Conservation (phyloP, 1,140 invertebrate species). For the Helicoverpa armigera region DNA sequence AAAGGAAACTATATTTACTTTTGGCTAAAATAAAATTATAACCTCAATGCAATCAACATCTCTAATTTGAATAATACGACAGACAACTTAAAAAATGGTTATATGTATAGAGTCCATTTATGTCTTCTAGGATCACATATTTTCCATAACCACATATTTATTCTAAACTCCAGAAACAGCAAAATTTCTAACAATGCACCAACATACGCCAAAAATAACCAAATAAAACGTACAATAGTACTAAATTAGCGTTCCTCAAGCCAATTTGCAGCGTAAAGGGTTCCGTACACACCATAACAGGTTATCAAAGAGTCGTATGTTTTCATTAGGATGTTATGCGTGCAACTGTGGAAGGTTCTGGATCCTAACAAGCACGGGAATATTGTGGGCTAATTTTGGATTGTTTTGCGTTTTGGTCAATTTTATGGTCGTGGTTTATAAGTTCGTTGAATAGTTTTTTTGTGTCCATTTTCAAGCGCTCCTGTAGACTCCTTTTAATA, state of each 20-base stretch:
- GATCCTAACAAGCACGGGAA: conserved; percentile 38
- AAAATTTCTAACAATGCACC: conserved; percentile 48
- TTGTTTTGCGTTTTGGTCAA: conserved; percentile 30
- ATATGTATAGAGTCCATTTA: not conserved
- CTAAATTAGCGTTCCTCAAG: conserved; percentile 66
- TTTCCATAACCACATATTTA: not conserved
- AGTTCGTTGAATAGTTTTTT: not conserved
- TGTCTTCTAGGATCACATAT: not conserved
- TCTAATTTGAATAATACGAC: too few species aligned
- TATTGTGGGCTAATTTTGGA: conserved; percentile 38
- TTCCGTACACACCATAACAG: conserved; percentile 74
- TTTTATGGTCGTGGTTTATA: not conserved
- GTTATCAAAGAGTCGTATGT: conserved; percentile 83
- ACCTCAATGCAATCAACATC: too few species aligned
- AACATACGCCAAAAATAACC: conserved; percentile 54
- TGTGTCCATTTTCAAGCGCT: not conserved
- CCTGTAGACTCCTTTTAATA: too few species aligned
- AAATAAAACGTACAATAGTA: conserved; percentile 68
- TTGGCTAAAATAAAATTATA: too few species aligned
- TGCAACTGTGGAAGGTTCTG: conserved; percentile 30
- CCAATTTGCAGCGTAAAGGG: conserved; percentile 72
- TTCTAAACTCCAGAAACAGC: not conserved
- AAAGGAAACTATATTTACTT: too few species aligned
- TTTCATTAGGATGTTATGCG: conserved; percentile 73
- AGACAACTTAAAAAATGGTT: too few species aligned